These are phyloP conservation scores for Mola mola DNA, from an alignment of 2,113 vertebrate species.

Conservation along the genomic window DNA sequence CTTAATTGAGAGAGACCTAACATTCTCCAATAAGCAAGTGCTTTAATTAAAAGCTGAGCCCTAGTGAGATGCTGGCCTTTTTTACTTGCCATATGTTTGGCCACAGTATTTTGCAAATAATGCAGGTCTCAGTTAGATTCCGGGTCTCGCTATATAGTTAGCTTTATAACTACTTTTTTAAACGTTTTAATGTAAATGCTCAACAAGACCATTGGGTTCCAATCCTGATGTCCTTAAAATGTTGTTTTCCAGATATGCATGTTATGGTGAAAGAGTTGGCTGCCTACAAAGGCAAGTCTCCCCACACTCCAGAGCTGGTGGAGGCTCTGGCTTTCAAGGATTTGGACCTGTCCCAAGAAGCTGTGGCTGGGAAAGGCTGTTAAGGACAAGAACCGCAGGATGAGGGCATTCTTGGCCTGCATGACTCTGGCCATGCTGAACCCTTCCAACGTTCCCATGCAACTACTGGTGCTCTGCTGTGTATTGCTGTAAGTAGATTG, in stretches of 20 bases:
- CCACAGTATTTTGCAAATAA: too few species aligned
- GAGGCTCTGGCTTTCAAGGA: slow-evolving; percentile 95
- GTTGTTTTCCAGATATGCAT: slow-evolving; percentile 80
- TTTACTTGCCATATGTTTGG: too few species aligned
- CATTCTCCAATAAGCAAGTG: too few species aligned
- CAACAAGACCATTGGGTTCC: not conserved
- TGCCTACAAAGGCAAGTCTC: slow-evolving; percentile 96
- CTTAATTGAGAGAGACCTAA: too few species aligned
- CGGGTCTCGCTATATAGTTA: too few species aligned
- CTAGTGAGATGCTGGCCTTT: too few species aligned
- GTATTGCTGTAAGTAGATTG: slow-evolving; percentile 89
- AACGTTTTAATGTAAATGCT: too few species aligned
- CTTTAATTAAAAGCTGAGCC: too few species aligned
- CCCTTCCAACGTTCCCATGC: slow-evolving; percentile 91
- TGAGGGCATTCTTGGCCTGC: slow-evolving; percentile 95
- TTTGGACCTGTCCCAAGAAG: slow-evolving; percentile 96
- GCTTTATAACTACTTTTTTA: too few species aligned
- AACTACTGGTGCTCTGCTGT: slow-evolving; percentile 95
- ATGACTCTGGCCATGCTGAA: slow-evolving; percentile 98
- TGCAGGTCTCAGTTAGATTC: too few species aligned
- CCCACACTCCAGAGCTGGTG: slow-evolving; percentile 94
- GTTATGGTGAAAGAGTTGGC: slow-evolving; percentile 97
- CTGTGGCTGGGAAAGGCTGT: slow-evolving; percentile 95
- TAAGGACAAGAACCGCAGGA: slow-evolving; percentile 95
- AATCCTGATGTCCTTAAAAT: not conserved